Evolutionary conservation across 1,140 invertebrate species (phyloP), one percentile per base, ranked within the genome.

Genomic region (Schlechtendalia chinensis): DNA sequence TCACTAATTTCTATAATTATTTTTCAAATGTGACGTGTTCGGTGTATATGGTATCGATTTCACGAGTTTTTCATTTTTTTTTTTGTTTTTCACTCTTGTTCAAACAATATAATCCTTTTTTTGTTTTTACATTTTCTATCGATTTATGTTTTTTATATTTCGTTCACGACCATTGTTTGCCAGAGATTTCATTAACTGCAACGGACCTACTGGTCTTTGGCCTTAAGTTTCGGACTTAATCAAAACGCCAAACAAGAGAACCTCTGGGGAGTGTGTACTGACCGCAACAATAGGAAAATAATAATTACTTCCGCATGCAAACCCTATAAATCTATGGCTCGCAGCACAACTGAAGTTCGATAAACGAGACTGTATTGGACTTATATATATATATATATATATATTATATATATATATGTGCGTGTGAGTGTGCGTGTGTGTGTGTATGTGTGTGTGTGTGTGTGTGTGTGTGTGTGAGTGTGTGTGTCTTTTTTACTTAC

Each of bases 241-340:
- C 69, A 39, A 71, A 53, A 71, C 24, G 69, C 16, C 47, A 71
- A 71, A 71, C 69, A 71, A 50, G 69, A 54, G 69, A 71, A 29
- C 17, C 69, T 71, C 69, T 53, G 69, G 69, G 69, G 69, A 71
- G 47, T 11, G 24, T 19, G 11, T 29, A 29, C 12, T 29, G 47
- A 71, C 69, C 69, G 16, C 69, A 71, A 71, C 69, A 71, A 71
- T 53, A 71, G 69, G 69, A 71, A 71, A 71, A 71, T 71, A 71
- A 71, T 71, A 71, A 71, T 71, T 71, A 71, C 47, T 71, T 71
- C 47, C 24, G 69, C 45, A 53, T 29, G 24, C 24, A 5, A 71
- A 19, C 39, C 22, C 69, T 24, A 53, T 71, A 71, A 71, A 71
- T 71, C 69, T 71, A 53, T 71, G 22, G 14, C 47, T 71, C 11